Percentiles rank a stretch among this genome's conserved stretches.
These are phyloP conservation scores for Myotis myotis DNA, from an alignment of 2,797 vertebrate species.

Conservation along the genomic window DNA sequence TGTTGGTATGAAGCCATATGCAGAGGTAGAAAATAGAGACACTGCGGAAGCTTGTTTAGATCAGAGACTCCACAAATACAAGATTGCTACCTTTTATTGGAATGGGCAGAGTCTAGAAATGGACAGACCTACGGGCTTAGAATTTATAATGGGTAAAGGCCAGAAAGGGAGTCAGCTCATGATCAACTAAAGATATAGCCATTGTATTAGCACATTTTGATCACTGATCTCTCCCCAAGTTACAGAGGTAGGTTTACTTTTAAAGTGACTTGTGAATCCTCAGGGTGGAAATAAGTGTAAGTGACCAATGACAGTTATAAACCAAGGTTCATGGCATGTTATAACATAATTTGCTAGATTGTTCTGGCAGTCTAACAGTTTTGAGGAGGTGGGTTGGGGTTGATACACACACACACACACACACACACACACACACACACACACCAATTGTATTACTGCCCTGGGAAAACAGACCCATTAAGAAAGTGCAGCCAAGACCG, in stretches of 20 bases:
- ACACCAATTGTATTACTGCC: not conserved
- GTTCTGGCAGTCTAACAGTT: not conserved
- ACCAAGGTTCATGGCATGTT: not conserved
- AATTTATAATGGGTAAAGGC: not conserved
- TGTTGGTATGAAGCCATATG: not conserved
- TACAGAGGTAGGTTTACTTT: not conserved
- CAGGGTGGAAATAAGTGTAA: not conserved
- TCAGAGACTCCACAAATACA: not conserved
- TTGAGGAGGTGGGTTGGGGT: not conserved
- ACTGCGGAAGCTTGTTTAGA: not conserved
- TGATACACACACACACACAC: not conserved
- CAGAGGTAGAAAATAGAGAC: not conserved
- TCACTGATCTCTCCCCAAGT: not conserved
- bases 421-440: not conserved
- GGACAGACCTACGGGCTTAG: not conserved
- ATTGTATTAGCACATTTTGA: not conserved
- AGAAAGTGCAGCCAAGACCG: not conserved
- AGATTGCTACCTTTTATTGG: not conserved
- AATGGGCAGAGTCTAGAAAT: not conserved
- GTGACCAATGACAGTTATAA: not conserved
- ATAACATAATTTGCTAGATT: not conserved
- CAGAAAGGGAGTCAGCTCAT: not conserved
- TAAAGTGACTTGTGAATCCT: not conserved
- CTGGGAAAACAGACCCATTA: not conserved
- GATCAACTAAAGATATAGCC: not conserved